These are phyloP conservation scores for Nyctalus aviator DNA, from an alignment of 2,797 vertebrate genomes.

Conservation along the genomic window DNA sequence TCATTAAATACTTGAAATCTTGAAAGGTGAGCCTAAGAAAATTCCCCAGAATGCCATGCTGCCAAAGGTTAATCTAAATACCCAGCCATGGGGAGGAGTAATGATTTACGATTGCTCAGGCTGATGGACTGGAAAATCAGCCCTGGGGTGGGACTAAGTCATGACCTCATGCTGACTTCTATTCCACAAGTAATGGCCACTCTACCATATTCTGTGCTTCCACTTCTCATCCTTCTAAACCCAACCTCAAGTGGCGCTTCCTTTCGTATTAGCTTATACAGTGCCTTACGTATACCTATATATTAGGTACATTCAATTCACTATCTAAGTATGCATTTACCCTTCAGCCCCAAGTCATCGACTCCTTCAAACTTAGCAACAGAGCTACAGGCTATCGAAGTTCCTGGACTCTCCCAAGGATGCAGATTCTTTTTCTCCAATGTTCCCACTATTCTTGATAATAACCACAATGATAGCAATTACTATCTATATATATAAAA, in stretches of 20 bases:
- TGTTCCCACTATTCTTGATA: not conserved
- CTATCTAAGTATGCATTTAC: not conserved
- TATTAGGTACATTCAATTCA: not conserved
- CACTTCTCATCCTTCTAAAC: not conserved
- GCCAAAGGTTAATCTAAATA: not conserved
- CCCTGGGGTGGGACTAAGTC: not conserved
- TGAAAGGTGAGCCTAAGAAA: slow-evolving; percentile 24
- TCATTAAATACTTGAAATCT: slow-evolving; percentile 11
- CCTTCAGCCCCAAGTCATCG: not conserved
- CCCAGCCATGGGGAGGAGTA: not conserved
- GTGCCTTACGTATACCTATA: not conserved
- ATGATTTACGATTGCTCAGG: not conserved
- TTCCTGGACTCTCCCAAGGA: not conserved
- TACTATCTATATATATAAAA: too few species aligned
- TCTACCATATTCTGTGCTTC: not conserved
- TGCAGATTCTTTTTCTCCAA: not conserved
- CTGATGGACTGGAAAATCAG: not conserved
- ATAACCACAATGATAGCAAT: not conserved
- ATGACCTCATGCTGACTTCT: not conserved
- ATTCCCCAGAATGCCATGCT: not conserved
- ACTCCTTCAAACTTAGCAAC: not conserved
- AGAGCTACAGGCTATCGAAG: not conserved
- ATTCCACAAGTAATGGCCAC: not conserved
- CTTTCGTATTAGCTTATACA: not conserved
- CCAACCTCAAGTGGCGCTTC: not conserved